Evolutionary conservation across 2,888 invertebrate genomes (phyloP).

Genomic region (Tanytarsus gracilentus): DNA sequence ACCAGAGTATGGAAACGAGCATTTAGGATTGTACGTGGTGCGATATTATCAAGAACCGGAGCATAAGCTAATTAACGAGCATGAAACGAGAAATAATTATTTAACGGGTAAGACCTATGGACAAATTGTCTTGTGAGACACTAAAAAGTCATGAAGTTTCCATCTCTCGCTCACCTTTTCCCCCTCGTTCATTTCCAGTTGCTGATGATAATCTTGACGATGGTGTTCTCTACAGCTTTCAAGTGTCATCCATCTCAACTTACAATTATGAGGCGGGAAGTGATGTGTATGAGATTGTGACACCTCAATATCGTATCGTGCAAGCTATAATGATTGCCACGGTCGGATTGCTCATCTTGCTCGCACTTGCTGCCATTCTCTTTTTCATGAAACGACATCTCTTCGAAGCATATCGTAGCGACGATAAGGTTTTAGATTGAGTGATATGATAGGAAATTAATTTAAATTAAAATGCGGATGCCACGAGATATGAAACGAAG

Average conservation of each 20-base stretch:
- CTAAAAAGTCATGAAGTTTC: neutral
- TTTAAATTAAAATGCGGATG: neutral
- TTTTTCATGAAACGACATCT: slow-evolving; percentile 42
- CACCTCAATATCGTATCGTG: slow-evolving; percentile 62
- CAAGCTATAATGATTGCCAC: slow-evolving; percentile 62
- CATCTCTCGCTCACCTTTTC: neutral
- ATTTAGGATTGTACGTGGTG: slow-evolving; percentile 54
- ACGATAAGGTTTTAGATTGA: slow-evolving; percentile 18
- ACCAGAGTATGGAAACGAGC: slow-evolving; percentile 50
- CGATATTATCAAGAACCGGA: slow-evolving; percentile 61
- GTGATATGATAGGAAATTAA: no score
- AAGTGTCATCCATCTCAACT: slow-evolving; percentile 57
- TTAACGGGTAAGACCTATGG: slow-evolving; percentile 45
- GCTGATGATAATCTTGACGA: slow-evolving; percentile 61
- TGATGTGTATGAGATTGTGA: slow-evolving; percentile 53
- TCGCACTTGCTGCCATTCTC: slow-evolving; percentile 54
- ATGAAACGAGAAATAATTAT: slow-evolving; percentile 62
- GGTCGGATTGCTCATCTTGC: slow-evolving; percentile 57
- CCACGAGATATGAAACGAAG: neutral
- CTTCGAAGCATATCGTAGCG: neutral
- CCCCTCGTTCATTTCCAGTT: slow-evolving; percentile 32
- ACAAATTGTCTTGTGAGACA: neutral
- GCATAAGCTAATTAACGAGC: no score
- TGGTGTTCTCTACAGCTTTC: slow-evolving; percentile 63
- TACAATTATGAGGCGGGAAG: slow-evolving; percentile 54